A percentile compares a stretch with the other conserved stretches of the same genome.
Evolutionary conservation across 2,888 invertebrate species (phyloP).

Genomic region (Venusia cambrica): DNA sequence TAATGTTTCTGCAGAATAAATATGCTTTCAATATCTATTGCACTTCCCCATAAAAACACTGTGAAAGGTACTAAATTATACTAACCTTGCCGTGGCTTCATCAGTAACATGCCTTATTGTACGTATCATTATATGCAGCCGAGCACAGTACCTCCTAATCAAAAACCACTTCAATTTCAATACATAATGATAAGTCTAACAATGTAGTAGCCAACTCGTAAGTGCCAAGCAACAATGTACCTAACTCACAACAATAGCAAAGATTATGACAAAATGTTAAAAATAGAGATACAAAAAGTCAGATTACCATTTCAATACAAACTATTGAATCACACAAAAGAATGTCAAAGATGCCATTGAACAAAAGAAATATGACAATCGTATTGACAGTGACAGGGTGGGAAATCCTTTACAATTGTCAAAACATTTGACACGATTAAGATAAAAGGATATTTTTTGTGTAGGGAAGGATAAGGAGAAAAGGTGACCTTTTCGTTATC

Average conservation of each 20-base stretch:
- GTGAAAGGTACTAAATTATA: too few relatives aligned
- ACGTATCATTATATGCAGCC: too few relatives aligned
- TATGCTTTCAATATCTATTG: too few relatives aligned
- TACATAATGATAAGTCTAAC: too few relatives aligned
- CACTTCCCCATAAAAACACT: too few relatives aligned
- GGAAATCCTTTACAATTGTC: conserved; percentile 46
- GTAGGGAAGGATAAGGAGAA: background rate
- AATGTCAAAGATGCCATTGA: conserved; percentile 25
- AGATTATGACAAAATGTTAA: conserved; percentile 11
- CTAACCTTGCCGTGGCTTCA: too few relatives aligned
- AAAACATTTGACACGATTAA: conserved; percentile 46
- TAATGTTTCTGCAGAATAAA: too few relatives aligned
- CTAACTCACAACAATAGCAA: conserved; percentile 14
- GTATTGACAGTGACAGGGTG: conserved; percentile 37
- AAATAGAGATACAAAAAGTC: conserved; percentile 18
- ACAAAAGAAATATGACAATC: conserved; percentile 36
- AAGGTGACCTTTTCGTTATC: too few relatives aligned
- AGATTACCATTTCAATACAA: conserved; percentile 21
- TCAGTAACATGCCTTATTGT: too few relatives aligned
- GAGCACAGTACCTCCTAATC: too few relatives aligned
- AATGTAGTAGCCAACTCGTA: background rate
- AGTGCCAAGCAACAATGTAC: too few relatives aligned
- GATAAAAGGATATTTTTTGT: conserved; percentile 15
- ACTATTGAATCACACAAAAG: conserved; percentile 27
- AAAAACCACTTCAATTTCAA: too few relatives aligned